These are phyloP conservation scores for Homalodisca vitripennis DNA, from an alignment of 1,140 invertebrate species.

Conservation along the genomic window DNA sequence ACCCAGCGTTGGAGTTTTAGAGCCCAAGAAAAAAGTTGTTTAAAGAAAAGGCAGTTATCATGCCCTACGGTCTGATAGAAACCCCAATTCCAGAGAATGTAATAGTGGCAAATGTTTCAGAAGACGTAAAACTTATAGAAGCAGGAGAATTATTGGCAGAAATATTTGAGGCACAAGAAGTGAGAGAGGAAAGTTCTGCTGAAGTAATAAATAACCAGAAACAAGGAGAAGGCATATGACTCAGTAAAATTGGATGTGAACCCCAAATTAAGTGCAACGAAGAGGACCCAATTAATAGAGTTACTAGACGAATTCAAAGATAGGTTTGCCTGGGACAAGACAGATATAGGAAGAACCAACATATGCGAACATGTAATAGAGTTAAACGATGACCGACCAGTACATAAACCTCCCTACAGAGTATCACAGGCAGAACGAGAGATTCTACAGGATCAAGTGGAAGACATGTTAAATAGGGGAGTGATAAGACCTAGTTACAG, in stretches of 20 bases:
- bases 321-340: constrained; percentile 11
- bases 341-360: not conserved
- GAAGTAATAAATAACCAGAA: not conserved
- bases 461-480: constrained; percentile 43
- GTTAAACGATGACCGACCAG: not conserved
- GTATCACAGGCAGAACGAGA: constrained; percentile 3
- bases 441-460: constrained; percentile 35
- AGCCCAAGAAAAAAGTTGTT: not conserved
- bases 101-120: not conserved
- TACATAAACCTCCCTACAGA: constrained; percentile 15
- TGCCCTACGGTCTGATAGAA: not conserved
- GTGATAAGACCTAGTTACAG: constrained; percentile 48
- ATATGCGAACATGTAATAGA: not conserved
- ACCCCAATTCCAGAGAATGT: not conserved
- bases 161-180: not conserved
- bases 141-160: not conserved
- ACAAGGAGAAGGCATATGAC: not conserved
- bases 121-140: not conserved
- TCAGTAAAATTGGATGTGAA: not conserved
- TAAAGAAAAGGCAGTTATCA: constrained; percentile 1
- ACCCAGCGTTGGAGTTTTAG: not conserved
- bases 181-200: not conserved
- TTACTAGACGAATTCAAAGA: constrained; percentile 7
- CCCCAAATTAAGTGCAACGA: not conserved
- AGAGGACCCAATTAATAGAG: not conserved